phyloP scores from a whole-genome alignment of 2,113 vertebrate species.

The Tragelaphus strepsiceros region DNA sequence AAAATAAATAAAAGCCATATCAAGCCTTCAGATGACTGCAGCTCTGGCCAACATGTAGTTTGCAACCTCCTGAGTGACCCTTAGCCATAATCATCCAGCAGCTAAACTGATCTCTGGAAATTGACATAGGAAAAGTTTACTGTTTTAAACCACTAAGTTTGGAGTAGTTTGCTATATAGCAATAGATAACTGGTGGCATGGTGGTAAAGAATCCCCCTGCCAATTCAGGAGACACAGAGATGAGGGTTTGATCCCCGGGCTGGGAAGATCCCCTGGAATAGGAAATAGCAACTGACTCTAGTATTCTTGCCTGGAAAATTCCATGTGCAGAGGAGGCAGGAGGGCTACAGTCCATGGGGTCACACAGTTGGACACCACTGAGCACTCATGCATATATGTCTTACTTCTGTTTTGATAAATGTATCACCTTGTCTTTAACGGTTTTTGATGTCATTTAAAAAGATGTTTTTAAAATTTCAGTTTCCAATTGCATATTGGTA shows the following conservation, averaged over 20 bases:
- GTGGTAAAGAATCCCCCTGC: neutral
- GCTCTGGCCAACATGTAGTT: neutral
- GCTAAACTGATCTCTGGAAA: neutral
- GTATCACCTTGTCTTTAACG: neutral
- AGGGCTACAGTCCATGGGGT: neutral
- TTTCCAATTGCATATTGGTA: neutral
- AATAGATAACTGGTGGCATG: neutral
- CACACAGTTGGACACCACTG: neutral
- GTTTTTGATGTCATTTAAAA: neutral
- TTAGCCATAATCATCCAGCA: neutral
- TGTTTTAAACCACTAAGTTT: neutral
- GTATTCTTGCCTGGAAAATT: neutral
- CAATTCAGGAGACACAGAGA: neutral
- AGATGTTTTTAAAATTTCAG: neutral
- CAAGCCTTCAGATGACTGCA: neutral
- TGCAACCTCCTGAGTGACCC: neutral
- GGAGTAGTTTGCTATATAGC: neutral
- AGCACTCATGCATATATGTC: neutral
- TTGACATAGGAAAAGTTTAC: neutral
- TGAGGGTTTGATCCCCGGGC: neutral
- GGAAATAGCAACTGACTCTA: neutral
- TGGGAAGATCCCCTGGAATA: neutral
- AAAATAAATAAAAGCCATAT: neutral
- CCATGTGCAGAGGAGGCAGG: neutral
- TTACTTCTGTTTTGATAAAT: neutral